These are phyloP conservation scores for Eidolon dupreanum DNA, from an alignment of 2,797 vertebrate species.

Conservation along the genomic window DNA sequence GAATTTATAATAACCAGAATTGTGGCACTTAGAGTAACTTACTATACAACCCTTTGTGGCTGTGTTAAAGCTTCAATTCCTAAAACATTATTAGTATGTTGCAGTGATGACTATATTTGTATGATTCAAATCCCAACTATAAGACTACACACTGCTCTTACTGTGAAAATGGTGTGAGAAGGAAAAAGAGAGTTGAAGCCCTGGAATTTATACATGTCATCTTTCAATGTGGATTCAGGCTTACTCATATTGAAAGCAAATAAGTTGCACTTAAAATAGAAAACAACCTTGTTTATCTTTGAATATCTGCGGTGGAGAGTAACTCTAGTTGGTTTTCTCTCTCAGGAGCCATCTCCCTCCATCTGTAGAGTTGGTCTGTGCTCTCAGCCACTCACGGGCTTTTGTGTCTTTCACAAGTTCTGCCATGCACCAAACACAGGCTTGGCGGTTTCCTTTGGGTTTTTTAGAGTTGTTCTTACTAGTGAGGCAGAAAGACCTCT, in stretches of 20 bases:
- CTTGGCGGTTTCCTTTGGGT: slow-evolving; percentile 33
- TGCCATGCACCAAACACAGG: not conserved
- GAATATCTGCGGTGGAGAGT: slow-evolving; percentile 22
- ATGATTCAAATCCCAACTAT: not conserved
- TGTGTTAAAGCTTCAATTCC: not conserved
- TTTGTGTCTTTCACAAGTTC: not conserved
- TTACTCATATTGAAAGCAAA: slow-evolving; percentile 33
- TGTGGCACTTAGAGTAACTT: not conserved
- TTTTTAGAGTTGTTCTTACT: slow-evolving; percentile 48
- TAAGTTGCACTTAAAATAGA: slow-evolving; percentile 19
- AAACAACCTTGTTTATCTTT: slow-evolving; percentile 55
- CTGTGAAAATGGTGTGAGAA: not conserved
- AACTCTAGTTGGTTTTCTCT: not conserved
- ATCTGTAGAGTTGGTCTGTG: not conserved
- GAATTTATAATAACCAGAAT: not conserved
- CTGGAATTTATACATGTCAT: not conserved
- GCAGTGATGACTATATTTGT: not conserved
- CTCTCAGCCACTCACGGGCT: not conserved
- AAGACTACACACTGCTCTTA: not conserved
- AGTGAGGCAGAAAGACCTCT: slow-evolving; percentile 24
- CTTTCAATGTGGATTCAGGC: not conserved
- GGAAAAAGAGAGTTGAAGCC: not conserved
- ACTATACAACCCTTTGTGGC: not conserved
- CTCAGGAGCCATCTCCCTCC: not conserved
- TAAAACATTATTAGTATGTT: not conserved